Evolutionary conservation across 2,797 vertebrate genomes (phyloP).

Genomic region (Dipus sagitta): DNA sequence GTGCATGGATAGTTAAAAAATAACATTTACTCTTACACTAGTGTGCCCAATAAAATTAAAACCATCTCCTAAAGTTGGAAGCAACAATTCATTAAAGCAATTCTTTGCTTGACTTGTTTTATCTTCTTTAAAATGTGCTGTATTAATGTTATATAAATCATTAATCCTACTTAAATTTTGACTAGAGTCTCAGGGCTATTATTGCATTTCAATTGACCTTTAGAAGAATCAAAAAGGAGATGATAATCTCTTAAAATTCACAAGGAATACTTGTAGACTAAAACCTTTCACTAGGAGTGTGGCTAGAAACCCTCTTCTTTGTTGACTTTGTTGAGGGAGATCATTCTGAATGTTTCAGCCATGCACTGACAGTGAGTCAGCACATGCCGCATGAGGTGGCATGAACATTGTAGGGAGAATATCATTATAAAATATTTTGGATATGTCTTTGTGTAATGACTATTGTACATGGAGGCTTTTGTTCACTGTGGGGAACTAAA

Average conservation of each 20-base stretch:
- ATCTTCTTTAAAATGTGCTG: slow-evolving; percentile 41
- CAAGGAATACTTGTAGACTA: slow-evolving; percentile 76
- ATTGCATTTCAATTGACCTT: slow-evolving; percentile 72
- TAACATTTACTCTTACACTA: slow-evolving; percentile 87
- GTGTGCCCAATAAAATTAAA: slow-evolving; percentile 82
- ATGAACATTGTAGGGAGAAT: slow-evolving; percentile 91
- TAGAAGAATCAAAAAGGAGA: slow-evolving; percentile 67
- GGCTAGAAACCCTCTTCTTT: slow-evolving; percentile 83
- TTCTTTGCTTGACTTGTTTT: slow-evolving; percentile 71
- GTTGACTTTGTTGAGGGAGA: slow-evolving; percentile 80
- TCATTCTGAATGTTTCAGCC: slow-evolving; percentile 84
- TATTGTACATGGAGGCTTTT: slow-evolving; percentile 96
- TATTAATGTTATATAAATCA: slow-evolving; percentile 73
- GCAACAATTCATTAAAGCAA: slow-evolving; percentile 77
- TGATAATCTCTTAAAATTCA: slow-evolving; percentile 79
- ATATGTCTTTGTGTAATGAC: slow-evolving; percentile 93
- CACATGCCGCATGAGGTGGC: slow-evolving; percentile 86
- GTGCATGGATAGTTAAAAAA: slow-evolving; percentile 89
- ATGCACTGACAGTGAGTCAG: slow-evolving; percentile 92
- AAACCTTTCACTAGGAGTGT: slow-evolving; percentile 83
- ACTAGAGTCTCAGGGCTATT: slow-evolving; percentile 77
- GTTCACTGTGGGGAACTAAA: slow-evolving; percentile 94
- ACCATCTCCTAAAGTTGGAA: slow-evolving; percentile 83
- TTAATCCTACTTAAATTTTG: slow-evolving; percentile 78
- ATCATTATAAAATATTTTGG: slow-evolving; percentile 98